Conservation (phyloP, 2,888 invertebrate genomes). For the Enchytraeus crypticus region DNA sequence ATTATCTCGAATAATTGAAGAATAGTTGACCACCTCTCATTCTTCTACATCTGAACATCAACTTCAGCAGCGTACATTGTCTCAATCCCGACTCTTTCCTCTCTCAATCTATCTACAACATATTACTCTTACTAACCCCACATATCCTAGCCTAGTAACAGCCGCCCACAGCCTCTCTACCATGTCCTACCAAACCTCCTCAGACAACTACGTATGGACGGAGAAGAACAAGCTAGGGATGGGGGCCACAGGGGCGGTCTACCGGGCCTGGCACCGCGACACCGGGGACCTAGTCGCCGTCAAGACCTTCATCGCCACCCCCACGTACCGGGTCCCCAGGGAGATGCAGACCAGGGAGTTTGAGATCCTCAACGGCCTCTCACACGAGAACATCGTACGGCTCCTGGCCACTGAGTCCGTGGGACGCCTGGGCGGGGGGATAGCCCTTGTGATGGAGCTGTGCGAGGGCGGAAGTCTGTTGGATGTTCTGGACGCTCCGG, state of each 20-base stretch:
- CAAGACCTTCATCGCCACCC: neutral
- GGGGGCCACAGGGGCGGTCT: neutral
- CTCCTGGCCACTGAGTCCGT: neutral
- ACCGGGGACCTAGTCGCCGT: neutral
- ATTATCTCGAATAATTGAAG: too few species aligned
- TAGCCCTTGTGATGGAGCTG: conserved; percentile 63
- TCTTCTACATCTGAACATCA: too few species aligned
- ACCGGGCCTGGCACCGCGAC: neutral
- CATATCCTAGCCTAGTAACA: too few species aligned
- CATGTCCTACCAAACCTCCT: too few species aligned
- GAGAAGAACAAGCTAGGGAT: neutral
- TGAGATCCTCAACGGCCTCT: neutral
- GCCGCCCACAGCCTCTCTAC: too few species aligned
- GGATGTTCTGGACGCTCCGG: conserved; percentile 86
- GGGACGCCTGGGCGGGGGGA: neutral
- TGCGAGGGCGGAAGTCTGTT: conserved; percentile 80
- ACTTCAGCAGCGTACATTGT: too few species aligned
- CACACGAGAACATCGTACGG: neutral
- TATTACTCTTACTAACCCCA: too few species aligned
- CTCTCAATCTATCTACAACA: too few species aligned
- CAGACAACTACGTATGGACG: neutral
- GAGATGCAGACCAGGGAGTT: neutral
- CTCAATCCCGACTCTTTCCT: too few species aligned
- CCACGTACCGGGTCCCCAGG: neutral
- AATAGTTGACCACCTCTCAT: too few species aligned